Evolutionary conservation across 2,888 invertebrate genomes (phyloP).

Genomic region (Torymus tubicola): DNA sequence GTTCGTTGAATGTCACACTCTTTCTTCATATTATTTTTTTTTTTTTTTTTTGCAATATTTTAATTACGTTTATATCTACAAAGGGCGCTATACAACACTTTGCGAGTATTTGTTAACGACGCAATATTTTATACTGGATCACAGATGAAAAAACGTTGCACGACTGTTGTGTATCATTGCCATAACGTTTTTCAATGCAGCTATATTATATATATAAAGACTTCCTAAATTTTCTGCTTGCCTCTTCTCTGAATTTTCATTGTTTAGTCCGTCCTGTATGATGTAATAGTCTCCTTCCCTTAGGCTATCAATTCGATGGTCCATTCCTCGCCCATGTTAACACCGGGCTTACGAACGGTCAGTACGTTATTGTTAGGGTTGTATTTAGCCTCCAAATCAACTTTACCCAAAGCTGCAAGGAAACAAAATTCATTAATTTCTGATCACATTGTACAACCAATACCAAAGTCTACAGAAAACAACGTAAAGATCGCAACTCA

Average conservation of each 20-base stretch:
- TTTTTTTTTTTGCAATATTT: no score
- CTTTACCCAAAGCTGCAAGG: conserved; percentile 79
- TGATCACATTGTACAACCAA: no score
- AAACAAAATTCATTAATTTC: conserved; percentile 37
- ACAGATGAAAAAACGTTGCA: conserved; percentile 56
- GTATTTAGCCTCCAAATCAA: conserved; percentile 82
- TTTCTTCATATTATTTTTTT: conserved; percentile 7
- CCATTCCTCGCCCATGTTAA: conserved; percentile 89
- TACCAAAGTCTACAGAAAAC: conserved; percentile 35
- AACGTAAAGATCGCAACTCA: conserved; percentile 68
- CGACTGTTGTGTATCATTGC: conserved; percentile 32
- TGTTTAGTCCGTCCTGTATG: background rate
- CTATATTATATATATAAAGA: conserved; percentile 20
- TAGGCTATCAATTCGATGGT: conserved; percentile 79
- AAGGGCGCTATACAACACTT: conserved; percentile 31
- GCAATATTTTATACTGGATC: conserved; percentile 53
- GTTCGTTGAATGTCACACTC: conserved; percentile 17
- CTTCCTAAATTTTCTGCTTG: conserved; percentile 20
- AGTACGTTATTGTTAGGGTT: conserved; percentile 83
- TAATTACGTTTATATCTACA: conserved; percentile 30
- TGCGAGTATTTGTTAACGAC: conserved; percentile 25
- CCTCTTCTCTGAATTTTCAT: background rate
- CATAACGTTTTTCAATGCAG: conserved; percentile 1
- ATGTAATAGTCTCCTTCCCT: conserved; percentile 22
- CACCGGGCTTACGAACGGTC: conserved; percentile 90